phyloP scores from a whole-genome alignment of 35 echinoderm and acorn worm species.

The Lytechinus variegatus region DNA sequence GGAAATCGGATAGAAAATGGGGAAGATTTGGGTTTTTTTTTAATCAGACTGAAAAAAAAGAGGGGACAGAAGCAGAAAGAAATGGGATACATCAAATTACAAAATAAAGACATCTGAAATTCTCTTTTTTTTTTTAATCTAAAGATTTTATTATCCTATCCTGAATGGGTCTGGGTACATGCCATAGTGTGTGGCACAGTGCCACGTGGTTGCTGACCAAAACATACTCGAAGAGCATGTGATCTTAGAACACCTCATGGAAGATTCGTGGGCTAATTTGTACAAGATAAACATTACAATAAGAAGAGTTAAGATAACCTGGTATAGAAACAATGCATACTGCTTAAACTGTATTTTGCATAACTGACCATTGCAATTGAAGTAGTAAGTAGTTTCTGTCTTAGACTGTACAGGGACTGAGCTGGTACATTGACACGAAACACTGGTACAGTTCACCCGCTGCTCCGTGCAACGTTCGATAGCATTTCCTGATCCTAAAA shows the following conservation, averaged over 20 bases:
- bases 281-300: background rate
- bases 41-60: too few relatives aligned
- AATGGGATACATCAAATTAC: background rate
- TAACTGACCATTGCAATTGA: background rate
- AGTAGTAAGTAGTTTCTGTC: background rate
- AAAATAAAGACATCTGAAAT: background rate
- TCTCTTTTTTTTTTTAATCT: conserved; percentile 7
- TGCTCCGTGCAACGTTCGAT: background rate
- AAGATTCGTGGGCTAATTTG: background rate
- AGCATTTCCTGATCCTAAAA: background rate
- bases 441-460: background rate
- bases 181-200: conserved; percentile 47
- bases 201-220: background rate
- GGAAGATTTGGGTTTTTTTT: too few relatives aligned
- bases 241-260: background rate
- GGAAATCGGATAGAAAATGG: too few relatives aligned
- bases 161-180: conserved; percentile 60
- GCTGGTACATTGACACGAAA: background rate
- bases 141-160: conserved; percentile 43
- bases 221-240: background rate
- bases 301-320: background rate
- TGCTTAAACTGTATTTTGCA: background rate
- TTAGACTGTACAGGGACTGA: background rate
- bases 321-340: background rate
- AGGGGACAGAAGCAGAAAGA: too few relatives aligned